Conservation (phyloP, 2,797 vertebrate genomes). For the Peromyscus nudipes region DNA sequence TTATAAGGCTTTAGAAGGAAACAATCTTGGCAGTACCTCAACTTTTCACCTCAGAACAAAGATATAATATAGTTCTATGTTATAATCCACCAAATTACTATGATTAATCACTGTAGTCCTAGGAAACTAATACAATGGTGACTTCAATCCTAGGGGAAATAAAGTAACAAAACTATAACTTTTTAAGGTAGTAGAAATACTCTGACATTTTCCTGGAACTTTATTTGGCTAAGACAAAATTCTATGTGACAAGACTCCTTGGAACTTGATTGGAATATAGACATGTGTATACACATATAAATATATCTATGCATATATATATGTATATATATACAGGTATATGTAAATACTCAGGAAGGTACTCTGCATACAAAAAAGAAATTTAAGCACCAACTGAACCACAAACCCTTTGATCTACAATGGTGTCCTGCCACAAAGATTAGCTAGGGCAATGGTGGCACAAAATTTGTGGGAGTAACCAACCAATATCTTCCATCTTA, state of each 20-base stretch:
- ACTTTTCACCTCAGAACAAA: background rate
- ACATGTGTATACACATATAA: background rate
- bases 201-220: background rate
- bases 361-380: background rate
- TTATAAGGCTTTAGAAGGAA: background rate
- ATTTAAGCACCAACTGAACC: background rate
- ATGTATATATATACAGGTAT: background rate
- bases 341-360: background rate
- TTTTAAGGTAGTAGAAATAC: background rate
- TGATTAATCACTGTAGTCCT: background rate
- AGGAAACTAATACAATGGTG: background rate
- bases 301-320: background rate
- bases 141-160: background rate
- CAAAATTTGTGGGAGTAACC: background rate
- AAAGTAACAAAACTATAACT: background rate
- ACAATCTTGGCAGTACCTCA: background rate
- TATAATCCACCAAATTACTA: background rate
- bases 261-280: background rate
- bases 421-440: background rate
- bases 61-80: background rate
- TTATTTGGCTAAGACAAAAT: background rate
- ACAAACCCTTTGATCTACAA: background rate
- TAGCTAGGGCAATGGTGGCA: background rate
- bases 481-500: background rate
- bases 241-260: background rate